Evolutionary conservation across 2,113 vertebrate species (phyloP).

Genomic region (Oncorhynchus mykiss): DNA sequence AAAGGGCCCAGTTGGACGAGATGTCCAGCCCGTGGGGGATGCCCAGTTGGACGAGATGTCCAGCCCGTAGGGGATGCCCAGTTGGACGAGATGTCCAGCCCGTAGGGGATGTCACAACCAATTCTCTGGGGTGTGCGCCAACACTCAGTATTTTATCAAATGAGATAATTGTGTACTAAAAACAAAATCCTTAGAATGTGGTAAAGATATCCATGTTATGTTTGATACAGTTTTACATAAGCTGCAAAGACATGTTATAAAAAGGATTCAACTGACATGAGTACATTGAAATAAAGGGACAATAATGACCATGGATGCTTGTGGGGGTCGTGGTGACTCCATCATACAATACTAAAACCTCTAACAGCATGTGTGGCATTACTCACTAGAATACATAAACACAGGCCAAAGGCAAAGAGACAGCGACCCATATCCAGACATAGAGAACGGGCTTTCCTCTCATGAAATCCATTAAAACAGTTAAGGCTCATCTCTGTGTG

Average conservation of each 20-base stretch:
- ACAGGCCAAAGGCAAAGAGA: no score
- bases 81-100: slow-evolving; percentile 21
- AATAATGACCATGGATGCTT: slow-evolving; percentile 50
- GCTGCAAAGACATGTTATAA: slow-evolving; percentile 35
- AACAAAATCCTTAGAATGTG: slow-evolving; percentile 31
- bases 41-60: slow-evolving; percentile 12
- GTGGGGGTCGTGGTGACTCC: slow-evolving; percentile 58
- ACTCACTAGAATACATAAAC: no score
- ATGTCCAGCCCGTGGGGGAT: no score
- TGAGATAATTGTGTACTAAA: background rate
- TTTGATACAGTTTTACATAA: slow-evolving; percentile 46
- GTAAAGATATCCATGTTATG: slow-evolving; percentile 52
- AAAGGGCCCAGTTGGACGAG: slow-evolving; percentile 23
- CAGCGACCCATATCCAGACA: no score
- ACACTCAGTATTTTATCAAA: background rate
- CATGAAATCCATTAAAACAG: no score
- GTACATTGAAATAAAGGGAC: slow-evolving; percentile 35
- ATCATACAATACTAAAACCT: slow-evolving; percentile 53
- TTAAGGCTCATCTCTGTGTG: no score
- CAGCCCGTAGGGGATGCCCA: background rate
- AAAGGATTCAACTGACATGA: slow-evolving; percentile 45
- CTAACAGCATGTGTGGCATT: slow-evolving; percentile 48
- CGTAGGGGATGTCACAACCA: slow-evolving; percentile 8
- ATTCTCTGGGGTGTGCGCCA: background rate
- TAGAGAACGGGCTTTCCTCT: no score